Base-by-base conservation (phyloP, 2,113 vertebrate species). In the Gallinago jamesoni region DNA sequence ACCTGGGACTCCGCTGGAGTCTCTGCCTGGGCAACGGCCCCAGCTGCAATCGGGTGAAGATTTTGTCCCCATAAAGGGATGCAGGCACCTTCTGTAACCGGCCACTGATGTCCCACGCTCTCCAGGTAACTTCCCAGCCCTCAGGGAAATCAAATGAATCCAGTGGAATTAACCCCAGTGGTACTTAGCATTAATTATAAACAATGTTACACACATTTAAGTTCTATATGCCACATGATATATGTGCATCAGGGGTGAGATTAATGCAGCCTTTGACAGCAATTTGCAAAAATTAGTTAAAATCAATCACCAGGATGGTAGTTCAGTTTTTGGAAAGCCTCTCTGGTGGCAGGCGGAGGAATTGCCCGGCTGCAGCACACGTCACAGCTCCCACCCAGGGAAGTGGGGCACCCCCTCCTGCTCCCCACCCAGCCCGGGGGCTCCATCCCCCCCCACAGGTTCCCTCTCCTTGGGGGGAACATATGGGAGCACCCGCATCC, bases 351-450 rank as follows among this genome's bases (percentile, higher is more conserved):
- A 77, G 56, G 80, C 6, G 1, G 53, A 66, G 59, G 72, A 80
- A 59, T 50, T 5, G 3, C 63, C 35, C 5, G 8, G 69, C 86
- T 13, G 5, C 2, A 1, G 63, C 9, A 22, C 25, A 16, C 20
- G 2, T 30, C 50, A 8, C 0, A 25, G 33, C 57, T 69, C 63
- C 19, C 5, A 4, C 47, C 0, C 0, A 31, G 80, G 30, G 4
- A 33, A 55, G 35, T 1, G 17, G 59, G 80, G 53, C 39, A 28
- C 57, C 24, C 7, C 33, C 45, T 37, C 43, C 66, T 25, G 10
- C 22, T 66, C 30, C 37, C 31, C 31, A 30, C 12, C 6, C 60
- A 14, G 59, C 21, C 43, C 4, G 0, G 21, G 45, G 33, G 9
- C 5, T 35, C n/a, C 0, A 0, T 6, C 22, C 47, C 11, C 31